Evolutionary conservation across 2,797 vertebrate genomes (phyloP), one percentile per base, ranked within the genome.

Genomic region (Corythornis leucogaster): DNA sequence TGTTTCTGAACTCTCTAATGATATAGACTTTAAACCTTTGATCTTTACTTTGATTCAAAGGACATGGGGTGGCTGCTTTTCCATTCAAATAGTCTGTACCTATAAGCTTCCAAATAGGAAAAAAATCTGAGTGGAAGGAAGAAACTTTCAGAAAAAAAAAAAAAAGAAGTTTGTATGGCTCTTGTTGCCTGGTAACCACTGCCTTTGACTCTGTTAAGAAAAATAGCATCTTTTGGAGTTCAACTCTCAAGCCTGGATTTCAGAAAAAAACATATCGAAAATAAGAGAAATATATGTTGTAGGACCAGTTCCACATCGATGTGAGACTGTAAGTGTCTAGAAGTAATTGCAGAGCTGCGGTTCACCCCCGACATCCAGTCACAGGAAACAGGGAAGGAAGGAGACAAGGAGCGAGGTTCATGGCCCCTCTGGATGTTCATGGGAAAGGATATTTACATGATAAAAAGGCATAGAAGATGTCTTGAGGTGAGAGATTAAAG

Each of bases 181-280:
- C 62, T 57, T 75, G 95, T 96, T 96, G 93, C 96, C 95, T 93
- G 75, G 96, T 88, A 96, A 96, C 96, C 15, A 17, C 75, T 93
- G 93, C 86, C 61, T 95, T 95, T 92, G 50, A 76, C 15, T 92
- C 66, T 79, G 31, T 76, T 85, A 91, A 80, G 84, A 78, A 92
- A 93, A 95, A 89, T 31, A 92, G 2, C 61, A 71, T 45, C 33
- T 21, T 82, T 94, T 38, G 48, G 93, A 90, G 75, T 82, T 83
- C 28, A 64, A 64, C 25, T 66, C 53, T 92, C 48, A 81, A 93
- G 62, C 22, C 42, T 45, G 66, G 17, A 45, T 86, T 82, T 57
- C 94, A 51, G 15, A 12, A 76, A 85, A 63, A 92, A 30, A 38
- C 22, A 87, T 82, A 15, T 11, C 4, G 7, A 11, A 75, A 91